Conservation (phyloP, 2,797 vertebrate species). For the Carcharodon carcharias region DNA sequence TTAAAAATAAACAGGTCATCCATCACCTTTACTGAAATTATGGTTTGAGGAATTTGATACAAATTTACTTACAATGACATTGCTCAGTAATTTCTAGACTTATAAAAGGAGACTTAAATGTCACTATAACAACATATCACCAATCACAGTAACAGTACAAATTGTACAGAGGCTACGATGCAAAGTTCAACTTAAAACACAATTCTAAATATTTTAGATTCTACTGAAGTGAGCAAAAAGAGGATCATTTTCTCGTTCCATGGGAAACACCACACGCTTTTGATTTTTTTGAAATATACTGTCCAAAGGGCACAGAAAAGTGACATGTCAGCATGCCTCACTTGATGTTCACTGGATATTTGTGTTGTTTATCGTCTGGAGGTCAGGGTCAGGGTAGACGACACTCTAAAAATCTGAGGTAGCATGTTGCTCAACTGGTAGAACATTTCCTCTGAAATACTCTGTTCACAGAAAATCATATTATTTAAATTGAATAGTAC, state of each 20-base stretch:
- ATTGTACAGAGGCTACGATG: neutral
- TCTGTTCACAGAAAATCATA: slow-evolving; percentile 58
- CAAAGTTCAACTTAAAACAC: neutral
- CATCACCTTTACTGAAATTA: neutral
- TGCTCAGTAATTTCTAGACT: neutral
- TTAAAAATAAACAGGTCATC: neutral
- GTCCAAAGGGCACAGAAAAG: neutral
- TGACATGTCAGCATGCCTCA: slow-evolving; percentile 15
- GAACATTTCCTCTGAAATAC: slow-evolving; percentile 97
- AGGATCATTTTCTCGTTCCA: neutral
- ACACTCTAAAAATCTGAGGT: slow-evolving; percentile 95
- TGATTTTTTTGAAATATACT: neutral
- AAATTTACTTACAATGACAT: slow-evolving; percentile 5
- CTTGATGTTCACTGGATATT: neutral
- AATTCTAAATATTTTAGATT: slow-evolving; percentile 9
- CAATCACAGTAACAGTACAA: neutral
- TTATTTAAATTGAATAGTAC: slow-evolving; percentile 6
- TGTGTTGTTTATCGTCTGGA: slow-evolving; percentile 72
- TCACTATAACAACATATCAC: neutral
- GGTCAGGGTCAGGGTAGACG: slow-evolving; percentile 87
- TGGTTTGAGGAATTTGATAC: neutral
- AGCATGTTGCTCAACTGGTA: slow-evolving; percentile 95
- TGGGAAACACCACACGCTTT: slow-evolving; percentile 13
- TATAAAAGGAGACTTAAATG: neutral
- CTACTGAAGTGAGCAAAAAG: neutral